Conservation (phyloP, 2,797 vertebrate genomes). For the Aulostomus chinensis region DNA sequence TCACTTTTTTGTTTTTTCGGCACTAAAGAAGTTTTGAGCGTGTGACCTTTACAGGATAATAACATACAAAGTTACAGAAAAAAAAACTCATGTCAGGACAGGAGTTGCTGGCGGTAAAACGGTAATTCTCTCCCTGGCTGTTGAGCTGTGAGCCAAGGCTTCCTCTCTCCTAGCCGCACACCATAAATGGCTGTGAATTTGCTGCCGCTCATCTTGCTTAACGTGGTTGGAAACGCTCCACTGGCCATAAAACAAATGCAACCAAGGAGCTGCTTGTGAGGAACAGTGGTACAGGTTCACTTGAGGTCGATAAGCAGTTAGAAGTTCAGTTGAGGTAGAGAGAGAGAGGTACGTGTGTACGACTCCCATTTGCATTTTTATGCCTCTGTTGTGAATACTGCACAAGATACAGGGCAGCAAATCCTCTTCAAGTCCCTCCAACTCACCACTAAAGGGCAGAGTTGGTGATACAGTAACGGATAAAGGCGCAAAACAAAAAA, state of each 20-base stretch:
- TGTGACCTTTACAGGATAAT: conserved; percentile 2
- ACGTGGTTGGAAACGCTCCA: conserved; percentile 57
- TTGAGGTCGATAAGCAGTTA: not conserved
- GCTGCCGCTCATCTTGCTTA: conserved; percentile 20
- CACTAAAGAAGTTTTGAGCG: no score
- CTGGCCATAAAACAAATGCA: conserved; percentile 53
- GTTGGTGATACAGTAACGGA: no score
- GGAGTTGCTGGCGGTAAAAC: conserved; percentile 10
- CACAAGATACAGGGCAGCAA: not conserved
- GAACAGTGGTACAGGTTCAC: conserved; percentile 19
- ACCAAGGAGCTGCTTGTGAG: conserved; percentile 25
- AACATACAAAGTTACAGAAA: not conserved
- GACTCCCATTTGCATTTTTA: not conserved
- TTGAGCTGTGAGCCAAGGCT: conserved; percentile 1
- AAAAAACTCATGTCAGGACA: not conserved
- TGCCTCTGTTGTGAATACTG: not conserved
- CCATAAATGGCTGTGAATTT: conserved; percentile 67
- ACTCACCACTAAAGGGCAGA: no score
- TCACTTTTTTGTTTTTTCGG: no score
- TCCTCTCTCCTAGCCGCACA: conserved; percentile 40
- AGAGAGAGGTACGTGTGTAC: not conserved
- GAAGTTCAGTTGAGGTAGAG: not conserved
- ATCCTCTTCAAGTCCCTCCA: no score
- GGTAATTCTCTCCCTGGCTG: conserved; percentile 20
- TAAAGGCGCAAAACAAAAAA: no score